A percentile compares a stretch with the other conserved stretches of the same genome.
These are phyloP conservation scores for Zaprionus davidi DNA, from an alignment of 1,140 invertebrate genomes.

Conservation along the genomic window DNA sequence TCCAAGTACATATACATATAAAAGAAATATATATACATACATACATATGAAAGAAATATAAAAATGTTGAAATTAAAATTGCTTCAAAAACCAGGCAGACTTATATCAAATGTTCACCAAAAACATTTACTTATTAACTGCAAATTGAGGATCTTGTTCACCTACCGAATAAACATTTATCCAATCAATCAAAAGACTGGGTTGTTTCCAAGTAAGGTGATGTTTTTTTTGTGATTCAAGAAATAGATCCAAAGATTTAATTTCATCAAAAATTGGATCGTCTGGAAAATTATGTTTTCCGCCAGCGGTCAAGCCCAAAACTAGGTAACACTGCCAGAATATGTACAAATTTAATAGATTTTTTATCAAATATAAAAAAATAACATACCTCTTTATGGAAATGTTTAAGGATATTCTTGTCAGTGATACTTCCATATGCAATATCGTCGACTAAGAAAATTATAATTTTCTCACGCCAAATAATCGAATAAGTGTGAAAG, in stretches of 20 bases:
- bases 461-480: constrained; percentile 86
- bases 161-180: constrained; percentile 32
- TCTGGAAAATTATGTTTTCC: constrained; percentile 52
- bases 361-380: not conserved
- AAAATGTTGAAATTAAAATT: not conserved
- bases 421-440: constrained; percentile 41
- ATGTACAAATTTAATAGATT: not conserved
- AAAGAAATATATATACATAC: not conserved
- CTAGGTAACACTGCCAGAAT: constrained; percentile 80
- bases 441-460: constrained; percentile 85
- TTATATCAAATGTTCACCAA: not conserved
- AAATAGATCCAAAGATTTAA: not conserved
- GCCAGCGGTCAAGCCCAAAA: constrained; percentile 51
- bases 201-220: not conserved
- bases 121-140: not conserved
- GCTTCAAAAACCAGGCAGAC: not conserved
- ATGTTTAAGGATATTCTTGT: not conserved
- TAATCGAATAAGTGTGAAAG: constrained; percentile 87
- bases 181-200: constrained; percentile 36
- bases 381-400: constrained; percentile 21
- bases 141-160: not conserved
- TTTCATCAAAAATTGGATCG: constrained; percentile 8
- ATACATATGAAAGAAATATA: not conserved
- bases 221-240: not conserved
- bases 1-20: not conserved